Conservation (phyloP, 1,140 invertebrate species). For the Drosophila ercepeae region DNA sequence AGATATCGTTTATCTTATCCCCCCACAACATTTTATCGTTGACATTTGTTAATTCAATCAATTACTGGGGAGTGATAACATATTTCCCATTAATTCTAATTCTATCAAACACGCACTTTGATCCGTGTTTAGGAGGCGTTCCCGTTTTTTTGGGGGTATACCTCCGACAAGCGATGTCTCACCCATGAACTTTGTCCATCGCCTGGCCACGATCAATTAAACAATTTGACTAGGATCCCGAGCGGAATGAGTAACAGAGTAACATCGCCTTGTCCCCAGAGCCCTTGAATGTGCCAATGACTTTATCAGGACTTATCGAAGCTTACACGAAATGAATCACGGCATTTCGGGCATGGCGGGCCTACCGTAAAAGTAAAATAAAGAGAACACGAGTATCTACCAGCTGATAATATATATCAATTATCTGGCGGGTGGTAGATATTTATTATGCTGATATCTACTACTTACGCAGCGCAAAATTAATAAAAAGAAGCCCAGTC, state of each 20-base stretch:
- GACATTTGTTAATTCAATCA: conserved; percentile 34
- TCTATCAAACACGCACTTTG: background rate
- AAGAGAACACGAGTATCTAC: conserved; percentile 29
- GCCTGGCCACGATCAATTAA: conserved; percentile 14
- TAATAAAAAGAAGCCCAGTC: conserved; percentile 39
- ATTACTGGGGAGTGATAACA: conserved; percentile 17
- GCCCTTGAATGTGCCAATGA: conserved; percentile 18
- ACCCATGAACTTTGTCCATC: conserved; percentile 24
- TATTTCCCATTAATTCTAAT: background rate
- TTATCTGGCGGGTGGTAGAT: conserved; percentile 41
- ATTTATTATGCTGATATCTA: conserved; percentile 44
- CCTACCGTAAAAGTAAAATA: conserved; percentile 22
- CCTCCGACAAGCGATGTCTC: conserved; percentile 12
- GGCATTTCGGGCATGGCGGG: conserved; percentile 1
- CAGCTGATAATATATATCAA: conserved; percentile 49
- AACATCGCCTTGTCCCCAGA: conserved; percentile 1
- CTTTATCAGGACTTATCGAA: conserved; percentile 22
- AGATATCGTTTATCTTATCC: conserved; percentile 11
- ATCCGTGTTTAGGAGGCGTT: conserved; percentile 3
- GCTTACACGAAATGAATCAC: conserved; percentile 33
- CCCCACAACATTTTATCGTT: conserved; percentile 3
- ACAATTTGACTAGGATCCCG: conserved; percentile 6
- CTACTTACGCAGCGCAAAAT: conserved; percentile 27
- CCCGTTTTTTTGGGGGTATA: conserved; percentile 18
- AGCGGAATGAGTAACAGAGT: conserved; percentile 24